Evolutionary conservation across 2,888 invertebrate genomes (phyloP).

Genomic region (Alcis repandata): DNA sequence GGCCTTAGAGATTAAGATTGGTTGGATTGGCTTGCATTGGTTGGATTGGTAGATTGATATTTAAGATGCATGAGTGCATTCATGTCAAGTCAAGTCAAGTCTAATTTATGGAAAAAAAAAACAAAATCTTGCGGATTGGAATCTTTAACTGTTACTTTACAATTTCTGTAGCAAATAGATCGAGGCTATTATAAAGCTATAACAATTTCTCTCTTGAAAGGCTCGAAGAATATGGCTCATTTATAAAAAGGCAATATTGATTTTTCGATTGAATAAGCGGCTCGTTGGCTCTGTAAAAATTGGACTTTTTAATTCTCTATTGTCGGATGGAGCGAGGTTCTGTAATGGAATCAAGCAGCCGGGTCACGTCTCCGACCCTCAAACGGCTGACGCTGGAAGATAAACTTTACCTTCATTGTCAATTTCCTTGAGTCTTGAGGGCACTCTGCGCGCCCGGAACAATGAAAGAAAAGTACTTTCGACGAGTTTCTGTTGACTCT

Average conservation of each 20-base stretch:
- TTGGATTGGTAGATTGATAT: no score
- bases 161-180: conserved; percentile 6
- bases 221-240: conserved; percentile 54
- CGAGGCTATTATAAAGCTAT: conserved; percentile 27
- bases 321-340: conserved; percentile 62
- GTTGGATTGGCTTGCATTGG: no score
- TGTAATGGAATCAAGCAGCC: conserved; percentile 78
- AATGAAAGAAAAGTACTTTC: conserved; percentile 81
- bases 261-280: conserved; percentile 74
- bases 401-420: conserved; percentile 85
- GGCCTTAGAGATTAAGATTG: no score
- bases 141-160: conserved; percentile 1
- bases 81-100: no score
- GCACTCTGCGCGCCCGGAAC: conserved; percentile 74
- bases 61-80: no score
- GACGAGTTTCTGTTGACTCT: conserved; percentile 76
- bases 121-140: no score
- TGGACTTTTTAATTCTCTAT: conserved; percentile 78
- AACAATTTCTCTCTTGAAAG: conserved; percentile 42
- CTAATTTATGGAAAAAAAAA: no score
- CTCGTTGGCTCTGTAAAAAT: conserved; percentile 72
- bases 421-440: conserved; percentile 80
- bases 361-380: conserved; percentile 79
- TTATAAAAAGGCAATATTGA: conserved; percentile 65
- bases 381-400: conserved; percentile 81